phyloP scores from a whole-genome alignment of 35 echinoderm and acorn worm species.

The Holothuria glaberrima region DNA sequence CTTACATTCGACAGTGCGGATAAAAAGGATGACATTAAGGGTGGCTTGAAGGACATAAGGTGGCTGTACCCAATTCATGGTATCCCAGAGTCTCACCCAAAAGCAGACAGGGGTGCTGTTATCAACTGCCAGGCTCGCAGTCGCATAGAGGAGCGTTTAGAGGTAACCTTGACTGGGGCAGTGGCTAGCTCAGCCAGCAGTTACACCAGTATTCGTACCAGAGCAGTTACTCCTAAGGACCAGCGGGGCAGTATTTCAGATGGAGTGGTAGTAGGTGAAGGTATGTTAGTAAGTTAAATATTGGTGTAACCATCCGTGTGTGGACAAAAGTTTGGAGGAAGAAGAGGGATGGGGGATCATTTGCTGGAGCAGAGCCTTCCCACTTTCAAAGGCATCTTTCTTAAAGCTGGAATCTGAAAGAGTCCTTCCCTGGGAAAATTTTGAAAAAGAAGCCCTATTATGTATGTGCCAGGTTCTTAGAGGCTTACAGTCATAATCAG shows the following conservation, averaged over 20 bases:
- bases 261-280: constrained; percentile 91
- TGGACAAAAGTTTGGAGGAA: no score
- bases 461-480: no score
- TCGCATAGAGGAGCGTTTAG: constrained; percentile 88
- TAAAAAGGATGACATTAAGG: constrained; percentile 24
- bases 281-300: constrained; percentile 12
- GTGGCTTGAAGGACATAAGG: constrained; percentile 85
- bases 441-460: no score
- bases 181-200: constrained; percentile 88
- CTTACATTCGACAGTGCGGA: no score
- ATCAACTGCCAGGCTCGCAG: constrained; percentile 93
- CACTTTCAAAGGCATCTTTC: no score
- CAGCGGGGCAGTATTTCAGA: constrained; percentile 33
- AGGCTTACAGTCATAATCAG: no score
- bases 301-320: no score
- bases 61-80: constrained; percentile 98
- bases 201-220: constrained; percentile 70
- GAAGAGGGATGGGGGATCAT: no score
- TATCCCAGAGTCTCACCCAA: constrained; percentile 89
- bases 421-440: no score
- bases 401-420: no score
- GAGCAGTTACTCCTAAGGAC: constrained; percentile 85
- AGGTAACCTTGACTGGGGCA: constrained; percentile 91
- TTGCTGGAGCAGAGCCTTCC: no score
- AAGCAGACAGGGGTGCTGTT: constrained; percentile 71